A percentile compares a stretch with the other conserved stretches of the same genome.
Evolutionary conservation across 2,888 invertebrate species (phyloP).

Genomic region (Xanthorhoe spadicearia): DNA sequence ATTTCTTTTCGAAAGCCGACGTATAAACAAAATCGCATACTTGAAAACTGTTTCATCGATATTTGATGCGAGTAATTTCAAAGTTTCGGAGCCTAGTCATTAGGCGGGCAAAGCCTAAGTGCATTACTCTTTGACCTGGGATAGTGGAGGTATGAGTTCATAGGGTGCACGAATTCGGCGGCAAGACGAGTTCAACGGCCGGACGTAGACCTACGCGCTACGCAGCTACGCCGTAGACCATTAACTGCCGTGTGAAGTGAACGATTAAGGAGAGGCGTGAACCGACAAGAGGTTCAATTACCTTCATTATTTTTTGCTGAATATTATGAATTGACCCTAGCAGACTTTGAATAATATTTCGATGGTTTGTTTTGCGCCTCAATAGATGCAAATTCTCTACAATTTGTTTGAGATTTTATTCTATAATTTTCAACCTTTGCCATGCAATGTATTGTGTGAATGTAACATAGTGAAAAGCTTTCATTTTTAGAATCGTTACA

Average conservation of each 20-base stretch:
- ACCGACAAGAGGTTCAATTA: conserved; percentile 31
- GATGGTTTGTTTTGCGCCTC: conserved; percentile 4
- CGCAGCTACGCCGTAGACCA: conserved; percentile 78
- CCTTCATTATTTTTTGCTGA: conserved; percentile 31
- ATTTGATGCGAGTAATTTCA: conserved; percentile 28
- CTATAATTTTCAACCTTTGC: not conserved
- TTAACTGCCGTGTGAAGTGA: conserved; percentile 52
- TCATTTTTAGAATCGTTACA: conserved; percentile 18
- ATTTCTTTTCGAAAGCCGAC: conserved; percentile 10
- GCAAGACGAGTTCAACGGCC: conserved; percentile 69
- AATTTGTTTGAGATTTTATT: not conserved
- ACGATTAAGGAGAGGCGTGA: conserved; percentile 30
- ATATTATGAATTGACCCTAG: conserved; percentile 4
- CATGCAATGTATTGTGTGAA: conserved; percentile 1
- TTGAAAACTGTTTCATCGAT: conserved; percentile 9
- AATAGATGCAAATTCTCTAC: not conserved
- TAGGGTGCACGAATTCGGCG: conserved; percentile 74
- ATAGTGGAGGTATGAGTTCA: conserved; percentile 65
- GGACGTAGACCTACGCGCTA: conserved; percentile 78
- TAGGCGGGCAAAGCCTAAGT: conserved; percentile 45
- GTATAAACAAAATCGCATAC: conserved; percentile 11
- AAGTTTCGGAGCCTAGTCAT: conserved; percentile 33
- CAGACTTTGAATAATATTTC: conserved; percentile 7
- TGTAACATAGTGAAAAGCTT: conserved; percentile 15
- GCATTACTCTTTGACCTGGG: conserved; percentile 68